Evolutionary conservation across 2,888 invertebrate species (phyloP), one percentile per base, ranked within the genome.

Genomic region (Keiferia lycopersicella): DNA sequence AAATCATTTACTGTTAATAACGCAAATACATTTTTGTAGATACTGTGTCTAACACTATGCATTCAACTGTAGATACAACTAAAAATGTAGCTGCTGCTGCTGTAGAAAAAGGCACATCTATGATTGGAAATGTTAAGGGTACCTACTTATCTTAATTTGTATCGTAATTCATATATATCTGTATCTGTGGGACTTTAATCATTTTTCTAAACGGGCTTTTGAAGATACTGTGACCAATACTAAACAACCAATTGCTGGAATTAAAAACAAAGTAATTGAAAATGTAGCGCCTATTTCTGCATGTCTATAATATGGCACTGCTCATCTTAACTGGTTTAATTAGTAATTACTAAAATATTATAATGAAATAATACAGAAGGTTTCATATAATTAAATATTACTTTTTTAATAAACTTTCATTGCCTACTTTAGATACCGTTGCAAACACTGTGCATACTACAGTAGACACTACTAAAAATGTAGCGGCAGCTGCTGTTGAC

Each of bases 381-480:
- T n/a, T n/a, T n/a, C 34, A 34, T 8, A 34, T 34, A 10, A 26
- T 26, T 1, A 34, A 4, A 4, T 4, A 34, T 34, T 34, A 34
- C 8, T 34, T 34, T 34, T 34, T 34, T 34, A 34, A 34, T 34
- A 3, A 51, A 20, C 20, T 51, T 11, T 51, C 12, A 30, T 14
- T 38, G n/a, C n/a, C n/a, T n/a, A 57, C 69, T 70, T 45, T 76
- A 77, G 78, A 78, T 68, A 68, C 74, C 11, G 57, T 80, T 65
- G 69, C 77, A 61, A 81, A 70, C 67, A 79, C 84, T 30, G 69
- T 78, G 16, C 68, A 67, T 61, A 66, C 69, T 1, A 73, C 79
- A 63, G 74, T 86, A 69, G 83, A 84, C 66, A 78, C 80, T 4
- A 79, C 84, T 20, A 85, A 82, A 71, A 78, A 76, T 65, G 77